A percentile compares a stretch with the other conserved stretches of the same genome.
Conservation (phyloP, 2,113 vertebrate genomes). For the Megatriorchis doriae region DNA sequence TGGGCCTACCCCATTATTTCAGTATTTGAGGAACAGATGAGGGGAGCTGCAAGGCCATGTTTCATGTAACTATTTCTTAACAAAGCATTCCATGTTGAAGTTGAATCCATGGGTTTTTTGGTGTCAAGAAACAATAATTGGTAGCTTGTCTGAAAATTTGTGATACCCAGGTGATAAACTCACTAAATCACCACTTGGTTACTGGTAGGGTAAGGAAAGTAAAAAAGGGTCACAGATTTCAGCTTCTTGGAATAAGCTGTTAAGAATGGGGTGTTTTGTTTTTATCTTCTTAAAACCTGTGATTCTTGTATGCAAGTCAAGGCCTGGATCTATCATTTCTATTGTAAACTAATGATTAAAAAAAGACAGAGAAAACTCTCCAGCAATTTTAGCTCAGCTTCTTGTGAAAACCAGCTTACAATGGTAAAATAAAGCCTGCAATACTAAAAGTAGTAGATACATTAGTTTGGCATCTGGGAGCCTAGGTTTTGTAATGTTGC, state of each 20-base stretch:
- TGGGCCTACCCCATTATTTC: neutral
- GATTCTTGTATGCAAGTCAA: neutral
- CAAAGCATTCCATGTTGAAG: neutral
- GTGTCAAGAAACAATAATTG: neutral
- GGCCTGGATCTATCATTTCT: neutral
- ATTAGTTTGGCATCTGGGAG: too few species aligned
- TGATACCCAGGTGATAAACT: neutral
- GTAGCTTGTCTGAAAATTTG: neutral
- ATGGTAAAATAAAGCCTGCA: neutral
- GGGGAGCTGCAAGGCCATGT: neutral
- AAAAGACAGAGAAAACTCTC: neutral
- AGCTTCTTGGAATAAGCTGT: neutral
- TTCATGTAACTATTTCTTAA: neutral
- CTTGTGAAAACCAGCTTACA: neutral
- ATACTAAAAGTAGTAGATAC: neutral
- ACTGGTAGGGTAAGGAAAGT: neutral
- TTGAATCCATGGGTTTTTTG: neutral
- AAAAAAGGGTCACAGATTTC: neutral
- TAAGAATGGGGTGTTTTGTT: neutral
- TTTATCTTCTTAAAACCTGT: neutral
- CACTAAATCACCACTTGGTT: neutral
- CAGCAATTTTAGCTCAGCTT: neutral
- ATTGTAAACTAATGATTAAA: neutral
- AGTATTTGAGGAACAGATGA: neutral
- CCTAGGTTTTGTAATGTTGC: too few species aligned